Percentiles rank a stretch among this genome's conserved stretches.
phyloP scores from a whole-genome alignment of 2,888 invertebrate species.

The Crioceris asparagi region DNA sequence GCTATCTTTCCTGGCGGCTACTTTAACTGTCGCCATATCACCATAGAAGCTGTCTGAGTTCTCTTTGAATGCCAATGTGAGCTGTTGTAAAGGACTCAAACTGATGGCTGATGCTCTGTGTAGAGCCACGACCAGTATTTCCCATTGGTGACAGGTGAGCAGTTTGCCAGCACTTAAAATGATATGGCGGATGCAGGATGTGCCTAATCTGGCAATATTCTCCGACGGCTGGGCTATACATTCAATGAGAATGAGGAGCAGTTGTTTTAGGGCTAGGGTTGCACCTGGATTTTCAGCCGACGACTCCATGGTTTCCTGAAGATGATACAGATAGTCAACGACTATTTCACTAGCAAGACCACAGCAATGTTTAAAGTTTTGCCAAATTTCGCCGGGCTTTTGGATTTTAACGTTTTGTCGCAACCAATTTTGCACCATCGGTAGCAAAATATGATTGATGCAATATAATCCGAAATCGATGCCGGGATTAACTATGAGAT shows the following conservation, averaged over 20 bases:
- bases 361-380: constrained; percentile 91
- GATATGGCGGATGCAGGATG: constrained; percentile 81
- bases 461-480: constrained; percentile 84
- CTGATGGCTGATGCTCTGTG: constrained; percentile 80
- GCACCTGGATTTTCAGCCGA: constrained; percentile 42
- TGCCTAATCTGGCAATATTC: constrained; percentile 81
- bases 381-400: constrained; percentile 66
- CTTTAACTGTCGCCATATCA: constrained; percentile 84
- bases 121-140: constrained; percentile 69
- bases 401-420: constrained; percentile 52
- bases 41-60: constrained; percentile 93
- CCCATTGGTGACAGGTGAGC: constrained; percentile 76
- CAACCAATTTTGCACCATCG: constrained; percentile 89
- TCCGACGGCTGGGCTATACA: constrained; percentile 86
- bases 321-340: constrained; percentile 71
- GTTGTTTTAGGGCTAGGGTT: constrained; percentile 75
- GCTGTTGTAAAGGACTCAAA: constrained; percentile 74
- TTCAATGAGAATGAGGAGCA: constrained; percentile 77
- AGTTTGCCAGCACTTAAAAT: constrained; percentile 75
- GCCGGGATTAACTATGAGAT: constrained; percentile 70
- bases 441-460: constrained; percentile 82
- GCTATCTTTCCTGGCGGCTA: constrained; percentile 82
- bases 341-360: constrained; percentile 86
- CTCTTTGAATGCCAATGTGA: constrained; percentile 82
- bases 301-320: constrained; percentile 42